Base-by-base conservation (phyloP, 2,797 vertebrate species). In the Enteromius unitaeniatus region DNA sequence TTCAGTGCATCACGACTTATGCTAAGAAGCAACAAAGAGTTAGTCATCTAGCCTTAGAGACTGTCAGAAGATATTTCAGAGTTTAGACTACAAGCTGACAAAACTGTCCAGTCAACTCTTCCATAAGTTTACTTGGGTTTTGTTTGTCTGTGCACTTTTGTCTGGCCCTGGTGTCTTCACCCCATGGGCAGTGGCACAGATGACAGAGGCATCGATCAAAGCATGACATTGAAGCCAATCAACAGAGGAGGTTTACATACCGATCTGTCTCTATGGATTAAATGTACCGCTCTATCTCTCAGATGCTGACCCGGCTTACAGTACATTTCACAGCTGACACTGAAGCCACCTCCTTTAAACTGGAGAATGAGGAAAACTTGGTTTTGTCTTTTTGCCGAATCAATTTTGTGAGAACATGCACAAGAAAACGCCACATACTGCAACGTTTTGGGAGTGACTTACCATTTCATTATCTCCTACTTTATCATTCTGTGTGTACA, bases 151-250 rank as follows among this genome's bases (percentile, higher is more conserved):
- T 88, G 87, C 87, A 88, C 81, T 89, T 89, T 87, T 78, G 70
- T 89, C 51, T 73, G 40, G 28, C 70, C 47, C 77, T 74, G 77
- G 82, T 72, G 58, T 76, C 58, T 78, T 74, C 72, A 76, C 73
- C 85, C 80, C 69, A 23, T 81, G 86, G 82, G 88, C 77, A 68
- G 82, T 81, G 85, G 80, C 88, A 87, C 28, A 62, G 78, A 79
- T 87, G 78, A 86, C 87, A 82, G 85, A 79, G 62, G 17, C 87
- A 88, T 89, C 75, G 89, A 89, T 89, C 86, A 88, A 82, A 87
- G 74, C 55, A n/a, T 83, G 79, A 79, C 82, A 79, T 72, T 62
- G 82, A 73, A 82, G 83, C 75, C 80, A 79, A 86, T 89, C 87
- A 85, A 74, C 74, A 87, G 60, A 65, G 60, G 64, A 73, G 78